These are phyloP conservation scores for Turritopsis dohrnii DNA, from an alignment of 30 jellyfish, hydroid and myxozoan species.

Conservation along the genomic window DNA sequence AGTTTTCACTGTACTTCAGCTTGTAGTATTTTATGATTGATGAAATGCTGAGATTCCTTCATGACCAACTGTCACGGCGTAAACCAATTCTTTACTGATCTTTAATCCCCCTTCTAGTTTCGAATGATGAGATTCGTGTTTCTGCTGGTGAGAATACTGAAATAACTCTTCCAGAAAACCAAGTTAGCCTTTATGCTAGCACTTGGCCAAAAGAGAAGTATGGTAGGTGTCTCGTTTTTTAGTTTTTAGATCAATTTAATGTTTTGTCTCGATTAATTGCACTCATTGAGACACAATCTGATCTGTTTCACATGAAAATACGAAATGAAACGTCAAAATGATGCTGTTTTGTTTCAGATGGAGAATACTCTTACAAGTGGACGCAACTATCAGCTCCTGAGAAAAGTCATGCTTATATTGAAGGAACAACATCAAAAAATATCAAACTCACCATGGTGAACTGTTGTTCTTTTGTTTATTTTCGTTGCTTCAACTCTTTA, in stretches of 20 bases:
- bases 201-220: constrained; percentile 97
- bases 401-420: constrained; percentile 90
- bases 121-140: constrained; percentile 45
- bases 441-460: constrained; percentile 58
- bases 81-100: background rate
- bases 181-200: constrained; percentile 88
- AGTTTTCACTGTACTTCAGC: too few relatives aligned
- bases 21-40: too few relatives aligned
- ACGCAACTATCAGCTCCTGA: constrained; percentile 77
- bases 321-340: too few relatives aligned
- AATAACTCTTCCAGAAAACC: constrained; percentile 66
- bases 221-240: constrained; percentile 36
- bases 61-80: too few relatives aligned
- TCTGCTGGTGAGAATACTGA: constrained; percentile 97
- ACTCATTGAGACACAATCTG: too few relatives aligned
- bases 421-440: constrained; percentile 72
- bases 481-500: too few relatives aligned
- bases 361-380: constrained; percentile 74
- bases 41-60: too few relatives aligned
- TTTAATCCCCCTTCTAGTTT: background rate
- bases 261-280: too few relatives aligned
- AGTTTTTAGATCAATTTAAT: too few relatives aligned
- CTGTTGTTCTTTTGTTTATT: background rate
- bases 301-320: too few relatives aligned
- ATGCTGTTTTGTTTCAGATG: constrained; percentile 37